Base-by-base conservation (phyloP, 2,113 vertebrate genomes). In the Stegostoma tigrinum region DNA sequence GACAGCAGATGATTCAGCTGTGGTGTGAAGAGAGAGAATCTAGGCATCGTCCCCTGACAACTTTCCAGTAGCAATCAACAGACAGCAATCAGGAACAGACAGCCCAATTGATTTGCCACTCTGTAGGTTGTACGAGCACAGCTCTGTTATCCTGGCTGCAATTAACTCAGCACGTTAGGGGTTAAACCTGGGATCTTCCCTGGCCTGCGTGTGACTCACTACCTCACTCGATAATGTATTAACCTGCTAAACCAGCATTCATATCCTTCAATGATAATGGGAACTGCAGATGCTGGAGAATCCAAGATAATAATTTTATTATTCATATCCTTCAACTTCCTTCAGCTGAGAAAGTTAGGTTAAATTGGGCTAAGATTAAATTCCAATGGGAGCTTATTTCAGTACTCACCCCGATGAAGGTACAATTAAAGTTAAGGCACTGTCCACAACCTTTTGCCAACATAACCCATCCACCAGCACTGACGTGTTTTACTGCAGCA, bases 371-470 rank as follows among this genome's bases (percentile, higher is more conserved):
- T 7, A 38, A 66, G 55, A 1, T 91, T 91, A 61, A 61, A 19
- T 83, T 83, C 17, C 17, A 90, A 61, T 19, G 4, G 52, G 52
- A 90, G 17, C 17, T 14, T 19, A 5, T 34, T 34, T 64, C 34
- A 68, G 7, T 61, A 90, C 97, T 97, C 97, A 99, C 99, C 97
- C 97, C 97, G 0, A 99, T 96, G 52, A 99, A 98, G 93, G 98
- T 98, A 90, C 98, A 98, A 98, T 99, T 98, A 96, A 99, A 98
- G 97, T 98, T 98, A 96, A 99, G 98, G 96, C 98, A 98, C 94
- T 97, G 98, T 2, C 99, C 98, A 0, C 98, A 99, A 96, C 98
- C 98, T 52, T 97, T 98, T 70, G 98, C 98, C 96, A 98, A 94
- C 97, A 97, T 97, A 96, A 97, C 85, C 96, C 97, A 98, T 83